These are phyloP conservation scores for Artemia sp. DNA, from an alignment of 2,888 invertebrate genomes.

Conservation along the genomic window DNA sequence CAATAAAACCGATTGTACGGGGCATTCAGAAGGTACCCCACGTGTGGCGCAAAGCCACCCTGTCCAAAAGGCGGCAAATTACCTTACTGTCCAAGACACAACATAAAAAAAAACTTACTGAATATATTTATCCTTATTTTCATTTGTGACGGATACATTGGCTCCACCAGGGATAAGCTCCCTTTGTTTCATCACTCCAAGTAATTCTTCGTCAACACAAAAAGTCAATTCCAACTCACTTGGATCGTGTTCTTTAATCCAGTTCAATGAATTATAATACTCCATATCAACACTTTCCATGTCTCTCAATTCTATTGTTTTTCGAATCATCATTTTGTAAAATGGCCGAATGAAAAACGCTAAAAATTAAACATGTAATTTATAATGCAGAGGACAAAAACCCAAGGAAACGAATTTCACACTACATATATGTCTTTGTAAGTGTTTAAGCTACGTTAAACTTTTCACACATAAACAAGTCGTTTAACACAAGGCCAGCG, in stretches of 20 bases:
- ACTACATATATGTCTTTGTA: background rate
- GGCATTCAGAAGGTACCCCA: no score
- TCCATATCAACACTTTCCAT: constrained; percentile 99
- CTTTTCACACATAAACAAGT: background rate
- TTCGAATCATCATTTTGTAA: constrained; percentile 98
- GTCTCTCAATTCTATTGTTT: constrained; percentile 79
- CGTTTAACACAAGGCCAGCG: background rate
- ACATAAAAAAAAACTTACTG: constrained; percentile 43
- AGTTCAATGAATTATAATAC: constrained; percentile 91
- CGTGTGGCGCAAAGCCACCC: no score
- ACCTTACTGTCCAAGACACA: background rate
- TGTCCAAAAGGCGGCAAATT: background rate
- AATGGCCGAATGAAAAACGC: constrained; percentile 99
- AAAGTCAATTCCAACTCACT: constrained; percentile 84
- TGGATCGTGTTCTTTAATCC: constrained; percentile 91
- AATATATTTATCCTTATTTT: constrained; percentile 93
- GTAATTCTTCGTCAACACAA: constrained; percentile 87
- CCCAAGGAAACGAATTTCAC: background rate
- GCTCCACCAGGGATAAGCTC: constrained; percentile 80
- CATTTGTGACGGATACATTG: constrained; percentile 71
- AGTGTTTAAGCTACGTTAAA: background rate
- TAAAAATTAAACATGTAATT: constrained; percentile 32
- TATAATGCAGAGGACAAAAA: background rate
- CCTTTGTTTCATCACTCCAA: constrained; percentile 81
- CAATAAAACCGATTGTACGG: no score